Conservation (phyloP, 2,888 invertebrate genomes). For the Phortica okadai region DNA sequence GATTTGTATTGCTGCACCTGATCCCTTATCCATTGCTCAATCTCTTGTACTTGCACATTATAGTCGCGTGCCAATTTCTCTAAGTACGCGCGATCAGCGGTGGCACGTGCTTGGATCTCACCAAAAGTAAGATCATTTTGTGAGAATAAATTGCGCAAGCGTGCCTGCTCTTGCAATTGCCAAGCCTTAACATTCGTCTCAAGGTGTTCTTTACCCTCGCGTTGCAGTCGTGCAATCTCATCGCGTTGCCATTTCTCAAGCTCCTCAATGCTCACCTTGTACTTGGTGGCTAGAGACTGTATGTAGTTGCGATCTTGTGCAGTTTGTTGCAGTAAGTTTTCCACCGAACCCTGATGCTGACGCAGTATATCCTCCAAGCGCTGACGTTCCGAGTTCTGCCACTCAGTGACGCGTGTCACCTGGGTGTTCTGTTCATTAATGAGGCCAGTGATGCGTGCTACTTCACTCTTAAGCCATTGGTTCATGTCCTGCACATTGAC, state of each 20-base stretch:
- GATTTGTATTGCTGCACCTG: slow-evolving; percentile 70
- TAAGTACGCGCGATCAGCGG: slow-evolving; percentile 69
- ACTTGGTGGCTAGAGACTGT: slow-evolving; percentile 68
- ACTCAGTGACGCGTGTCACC: slow-evolving; percentile 68
- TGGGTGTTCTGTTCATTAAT: slow-evolving; percentile 72
- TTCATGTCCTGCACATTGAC: slow-evolving; percentile 73
- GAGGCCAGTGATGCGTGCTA: slow-evolving; percentile 66
- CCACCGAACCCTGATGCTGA: slow-evolving; percentile 72
- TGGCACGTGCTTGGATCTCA: slow-evolving; percentile 70
- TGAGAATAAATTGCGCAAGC: slow-evolving; percentile 64
- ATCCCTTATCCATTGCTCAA: slow-evolving; percentile 72
- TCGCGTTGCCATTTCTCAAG: slow-evolving; percentile 73
- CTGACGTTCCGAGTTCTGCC: slow-evolving; percentile 72
- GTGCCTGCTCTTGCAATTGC: slow-evolving; percentile 68
- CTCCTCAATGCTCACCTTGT: slow-evolving; percentile 73
- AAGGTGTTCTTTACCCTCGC: slow-evolving; percentile 59
- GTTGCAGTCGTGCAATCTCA: slow-evolving; percentile 70
- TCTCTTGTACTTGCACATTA: slow-evolving; percentile 72
- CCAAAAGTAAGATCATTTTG: slow-evolving; percentile 73
- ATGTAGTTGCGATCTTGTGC: slow-evolving; percentile 68
- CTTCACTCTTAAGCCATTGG: slow-evolving; percentile 70
- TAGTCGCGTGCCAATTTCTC: slow-evolving; percentile 70
- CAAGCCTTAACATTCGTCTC: slow-evolving; percentile 69
- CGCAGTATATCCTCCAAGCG: slow-evolving; percentile 69
- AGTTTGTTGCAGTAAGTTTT: slow-evolving; percentile 68